Evolutionary conservation across 2,888 invertebrate genomes (phyloP), one percentile per base, ranked within the genome.

Genomic region (Graphium colonna): DNA sequence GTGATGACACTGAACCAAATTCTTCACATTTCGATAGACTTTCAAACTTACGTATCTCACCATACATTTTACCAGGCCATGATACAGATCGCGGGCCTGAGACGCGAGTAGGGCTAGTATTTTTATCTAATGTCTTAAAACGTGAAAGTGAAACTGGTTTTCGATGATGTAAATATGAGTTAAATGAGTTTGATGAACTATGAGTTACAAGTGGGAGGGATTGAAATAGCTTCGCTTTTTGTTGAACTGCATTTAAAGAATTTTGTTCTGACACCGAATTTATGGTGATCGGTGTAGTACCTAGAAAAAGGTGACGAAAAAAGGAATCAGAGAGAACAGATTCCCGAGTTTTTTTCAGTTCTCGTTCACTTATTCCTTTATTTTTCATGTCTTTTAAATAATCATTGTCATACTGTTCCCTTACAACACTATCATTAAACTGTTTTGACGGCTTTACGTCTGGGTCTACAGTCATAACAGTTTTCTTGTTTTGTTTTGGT

Each of bases 101-200:
- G 18, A 90, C 83, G 60, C 88, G 68, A 9, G 69, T 75, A 54
- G 82, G 92, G 70, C 85, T 92, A 54, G 71, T 78, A 68, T 72
- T 74, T 57, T 88, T 89, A 65, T 95, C 95, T 84, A 93, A 90
- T 63, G 91, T 90, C 65, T 91, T 91, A 73, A 95, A 95, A 64
- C 93, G 92, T 0, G 95, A 95, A 61, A 93, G 91, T 1, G 93
- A 92, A 0, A 95, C 94, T 3, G 95, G 94, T 67, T 92, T 92
- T 59, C 93, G 92, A 63, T 93, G 91, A 40, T 92, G 90, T 38
- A 94, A 82, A 69, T 94, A 95, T 28, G 92, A 88, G 68, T 92
- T 93, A 58, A 93, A 74, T 7, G 92, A 91, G 51, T 93, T 92
- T 55, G 93, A 92, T 26, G 91, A 84, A 58, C 67, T 76, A 43